Conservation (phyloP, 2,797 vertebrate species). For the Myotis pilosus region DNA sequence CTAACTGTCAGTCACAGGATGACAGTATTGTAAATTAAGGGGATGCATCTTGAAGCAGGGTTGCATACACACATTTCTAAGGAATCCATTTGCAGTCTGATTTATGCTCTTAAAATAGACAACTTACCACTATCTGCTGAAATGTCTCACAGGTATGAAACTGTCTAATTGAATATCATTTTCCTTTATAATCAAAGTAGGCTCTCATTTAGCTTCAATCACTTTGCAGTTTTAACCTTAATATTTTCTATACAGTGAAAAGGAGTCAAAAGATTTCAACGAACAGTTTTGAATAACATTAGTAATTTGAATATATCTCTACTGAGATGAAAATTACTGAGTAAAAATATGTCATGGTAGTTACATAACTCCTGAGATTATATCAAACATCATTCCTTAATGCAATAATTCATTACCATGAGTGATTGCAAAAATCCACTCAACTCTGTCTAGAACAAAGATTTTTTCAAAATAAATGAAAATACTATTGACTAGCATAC, state of each 20-base stretch:
- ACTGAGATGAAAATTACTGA: constrained; percentile 73
- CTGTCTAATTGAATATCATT: constrained; percentile 75
- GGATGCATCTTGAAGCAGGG: constrained; percentile 55
- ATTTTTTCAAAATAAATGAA: constrained; percentile 55
- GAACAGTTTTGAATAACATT: constrained; percentile 70
- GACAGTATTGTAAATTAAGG: constrained; percentile 65
- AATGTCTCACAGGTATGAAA: constrained; percentile 69
- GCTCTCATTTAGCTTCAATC: constrained; percentile 73
- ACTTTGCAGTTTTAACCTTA: constrained; percentile 72
- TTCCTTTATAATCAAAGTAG: constrained; percentile 75
- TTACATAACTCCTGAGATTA: constrained; percentile 64
- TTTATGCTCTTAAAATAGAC: constrained; percentile 73
- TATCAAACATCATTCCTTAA: constrained; percentile 54
- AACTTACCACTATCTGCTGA: constrained; percentile 56
- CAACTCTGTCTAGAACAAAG: constrained; percentile 28
- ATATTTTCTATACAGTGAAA: constrained; percentile 77
- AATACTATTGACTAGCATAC: constrained; percentile 19
- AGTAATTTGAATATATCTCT: constrained; percentile 73
- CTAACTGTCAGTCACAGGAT: constrained; percentile 58
- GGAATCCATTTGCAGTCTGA: constrained; percentile 64
- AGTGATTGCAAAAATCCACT: constrained; percentile 35
- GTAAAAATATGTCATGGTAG: constrained; percentile 75
- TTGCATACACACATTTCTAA: constrained; percentile 56
- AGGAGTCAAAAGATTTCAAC: constrained; percentile 75
- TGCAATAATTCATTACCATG: constrained; percentile 62